Conservation (phyloP, 2,888 invertebrate genomes). For the Agrotis segetum region DNA sequence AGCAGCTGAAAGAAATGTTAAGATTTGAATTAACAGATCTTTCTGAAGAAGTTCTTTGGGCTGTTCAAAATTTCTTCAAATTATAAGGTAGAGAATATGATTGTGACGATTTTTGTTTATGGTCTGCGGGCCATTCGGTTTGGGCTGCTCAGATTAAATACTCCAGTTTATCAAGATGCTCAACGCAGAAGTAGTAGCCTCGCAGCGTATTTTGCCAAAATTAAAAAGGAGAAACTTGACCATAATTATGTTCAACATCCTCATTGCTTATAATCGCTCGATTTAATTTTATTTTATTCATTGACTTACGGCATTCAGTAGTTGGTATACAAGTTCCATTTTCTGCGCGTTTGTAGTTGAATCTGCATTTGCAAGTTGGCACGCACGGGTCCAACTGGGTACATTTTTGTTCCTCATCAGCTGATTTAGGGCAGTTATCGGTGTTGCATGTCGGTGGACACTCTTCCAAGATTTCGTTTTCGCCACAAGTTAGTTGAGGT, state of each 20-base stretch:
- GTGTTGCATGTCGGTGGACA: slow-evolving; percentile 68
- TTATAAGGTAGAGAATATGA: not conserved
- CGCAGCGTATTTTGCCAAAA: too few relatives aligned
- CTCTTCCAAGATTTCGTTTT: slow-evolving; percentile 63
- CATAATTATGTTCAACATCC: too few relatives aligned
- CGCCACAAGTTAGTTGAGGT: slow-evolving; percentile 47
- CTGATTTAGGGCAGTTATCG: slow-evolving; percentile 70
- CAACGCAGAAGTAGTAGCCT: too few relatives aligned
- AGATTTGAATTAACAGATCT: not conserved
- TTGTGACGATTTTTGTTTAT: too few relatives aligned
- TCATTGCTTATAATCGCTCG: too few relatives aligned
- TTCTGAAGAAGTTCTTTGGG: not conserved
- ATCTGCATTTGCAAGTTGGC: slow-evolving; percentile 72
- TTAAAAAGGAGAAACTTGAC: too few relatives aligned
- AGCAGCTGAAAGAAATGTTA: slow-evolving; percentile 64
- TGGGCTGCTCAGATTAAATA: too few relatives aligned
- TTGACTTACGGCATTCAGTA: slow-evolving; percentile 72
- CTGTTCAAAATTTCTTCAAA: not conserved
- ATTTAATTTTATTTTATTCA: too few relatives aligned
- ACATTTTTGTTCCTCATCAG: slow-evolving; percentile 59
- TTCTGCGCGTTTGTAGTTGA: slow-evolving; percentile 68
- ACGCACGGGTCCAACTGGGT: slow-evolving; percentile 58
- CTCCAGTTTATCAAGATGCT: too few relatives aligned
- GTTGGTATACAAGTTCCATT: slow-evolving; percentile 73
- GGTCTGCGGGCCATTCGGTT: too few relatives aligned